Conservation (phyloP, 2,888 invertebrate species). For the Philhelius pedissequus region DNA sequence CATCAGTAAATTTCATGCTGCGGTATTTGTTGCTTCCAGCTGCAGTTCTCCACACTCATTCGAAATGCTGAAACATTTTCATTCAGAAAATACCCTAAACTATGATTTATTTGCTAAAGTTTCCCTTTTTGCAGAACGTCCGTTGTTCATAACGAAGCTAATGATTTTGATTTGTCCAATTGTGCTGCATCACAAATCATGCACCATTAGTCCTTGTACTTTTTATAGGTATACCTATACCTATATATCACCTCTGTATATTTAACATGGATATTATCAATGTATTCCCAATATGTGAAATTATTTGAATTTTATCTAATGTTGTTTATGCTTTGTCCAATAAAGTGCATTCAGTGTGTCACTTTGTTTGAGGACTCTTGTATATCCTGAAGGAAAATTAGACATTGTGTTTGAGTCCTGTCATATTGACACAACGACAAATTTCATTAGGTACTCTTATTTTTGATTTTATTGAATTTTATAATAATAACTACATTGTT, state of each 20-base stretch:
- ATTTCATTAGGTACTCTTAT: background rate
- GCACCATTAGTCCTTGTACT: background rate
- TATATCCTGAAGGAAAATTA: background rate
- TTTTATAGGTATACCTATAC: too few relatives aligned
- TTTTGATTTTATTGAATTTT: background rate
- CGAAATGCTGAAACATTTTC: background rate
- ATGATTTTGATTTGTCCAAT: conserved; percentile 33
- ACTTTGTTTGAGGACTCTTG: background rate
- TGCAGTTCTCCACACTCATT: background rate
- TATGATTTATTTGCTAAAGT: conserved; percentile 32
- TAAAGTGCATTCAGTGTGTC: background rate
- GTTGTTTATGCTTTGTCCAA: background rate
- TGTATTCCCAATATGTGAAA: too few relatives aligned
- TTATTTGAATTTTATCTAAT: conserved; percentile 7
- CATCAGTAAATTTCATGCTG: conserved; percentile 14
- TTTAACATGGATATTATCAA: too few relatives aligned
- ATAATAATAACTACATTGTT: background rate
- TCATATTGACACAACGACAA: conserved; percentile 9
- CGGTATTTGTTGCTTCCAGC: conserved; percentile 5
- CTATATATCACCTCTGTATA: too few relatives aligned
- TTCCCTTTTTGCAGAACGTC: background rate
- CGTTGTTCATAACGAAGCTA: conserved; percentile 27
- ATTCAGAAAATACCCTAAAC: conserved; percentile 11
- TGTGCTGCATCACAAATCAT: conserved; percentile 28
- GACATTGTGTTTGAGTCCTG: conserved; percentile 1